These are phyloP conservation scores for Disparrhopalites patrizii DNA, from an alignment of 2,888 invertebrate genomes.

Conservation along the genomic window DNA sequence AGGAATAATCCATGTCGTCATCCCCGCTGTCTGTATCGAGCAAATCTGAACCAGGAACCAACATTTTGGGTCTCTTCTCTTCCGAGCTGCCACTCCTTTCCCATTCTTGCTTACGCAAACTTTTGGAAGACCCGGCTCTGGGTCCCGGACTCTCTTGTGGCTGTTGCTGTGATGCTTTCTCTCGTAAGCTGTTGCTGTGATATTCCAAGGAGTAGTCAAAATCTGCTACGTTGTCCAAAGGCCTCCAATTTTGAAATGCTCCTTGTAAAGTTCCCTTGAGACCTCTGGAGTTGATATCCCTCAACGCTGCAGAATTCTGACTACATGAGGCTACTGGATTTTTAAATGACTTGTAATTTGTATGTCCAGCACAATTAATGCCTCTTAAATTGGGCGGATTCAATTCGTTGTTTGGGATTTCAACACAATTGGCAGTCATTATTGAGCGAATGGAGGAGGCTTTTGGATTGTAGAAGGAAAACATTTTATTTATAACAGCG, in stretches of 20 bases:
- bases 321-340: no score
- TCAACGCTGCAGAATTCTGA: no score
- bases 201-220: conserved; percentile 38
- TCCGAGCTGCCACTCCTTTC: not conserved
- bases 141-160: not conserved
- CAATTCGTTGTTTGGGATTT: conserved; percentile 39
- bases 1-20: not conserved
- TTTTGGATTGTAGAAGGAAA: conserved; percentile 71
- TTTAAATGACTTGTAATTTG: conserved; percentile 15
- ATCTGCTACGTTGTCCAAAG: conserved; percentile 41
- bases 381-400: not conserved
- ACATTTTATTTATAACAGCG: conserved; percentile 67
- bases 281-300: conserved; percentile 32
- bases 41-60: not conserved
- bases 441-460: conserved; percentile 73
- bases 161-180: not conserved
- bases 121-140: not conserved
- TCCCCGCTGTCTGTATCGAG: not conserved
- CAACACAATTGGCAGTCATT: conserved; percentile 68
- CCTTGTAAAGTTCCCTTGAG: conserved; percentile 31
- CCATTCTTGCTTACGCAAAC: conserved; percentile 1
- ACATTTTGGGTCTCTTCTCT: conserved; percentile 9
- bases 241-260: conserved; percentile 43
- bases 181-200: conserved; percentile 14
- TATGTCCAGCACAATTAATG: not conserved